Evolutionary conservation across 2,888 invertebrate genomes (phyloP).

Genomic region (Sinohyriopsis cumingii): DNA sequence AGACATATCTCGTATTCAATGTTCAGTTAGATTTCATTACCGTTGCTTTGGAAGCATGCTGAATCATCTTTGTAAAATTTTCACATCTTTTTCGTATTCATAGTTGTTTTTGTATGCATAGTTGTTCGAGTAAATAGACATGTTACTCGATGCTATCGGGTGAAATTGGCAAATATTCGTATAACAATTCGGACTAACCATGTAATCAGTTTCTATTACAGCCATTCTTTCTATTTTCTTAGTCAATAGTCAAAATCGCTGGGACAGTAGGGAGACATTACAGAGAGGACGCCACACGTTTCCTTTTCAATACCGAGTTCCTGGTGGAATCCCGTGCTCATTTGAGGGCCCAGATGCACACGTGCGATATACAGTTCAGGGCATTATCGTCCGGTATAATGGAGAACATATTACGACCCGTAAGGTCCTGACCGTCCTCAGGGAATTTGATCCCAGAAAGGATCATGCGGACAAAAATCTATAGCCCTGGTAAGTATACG

Average conservation of each 20-base stretch:
- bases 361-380: slow-evolving; percentile 63
- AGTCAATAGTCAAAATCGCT: slow-evolving; percentile 61
- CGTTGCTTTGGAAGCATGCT: too few species aligned
- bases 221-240: slow-evolving; percentile 12
- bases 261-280: slow-evolving; percentile 63
- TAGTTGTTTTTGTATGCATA: too few species aligned
- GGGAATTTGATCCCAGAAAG: slow-evolving; percentile 54
- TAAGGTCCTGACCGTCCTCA: slow-evolving; percentile 57
- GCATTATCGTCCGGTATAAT: slow-evolving; percentile 57
- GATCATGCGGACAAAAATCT: slow-evolving; percentile 44
- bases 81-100: too few species aligned
- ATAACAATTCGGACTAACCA: neutral
- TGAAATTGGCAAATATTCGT: too few species aligned
- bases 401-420: slow-evolving; percentile 58
- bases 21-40: too few species aligned
- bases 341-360: slow-evolving; percentile 65
- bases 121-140: too few species aligned
- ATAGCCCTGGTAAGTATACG: slow-evolving; percentile 35
- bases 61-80: too few species aligned
- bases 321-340: slow-evolving; percentile 63
- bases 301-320: slow-evolving; percentile 66
- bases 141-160: too few species aligned
- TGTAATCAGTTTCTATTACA: neutral
- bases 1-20: too few species aligned
- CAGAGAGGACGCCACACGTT: slow-evolving; percentile 65